Conservation (phyloP, 35 echinoderm and acorn worm species). For the Chiridota heheva region DNA sequence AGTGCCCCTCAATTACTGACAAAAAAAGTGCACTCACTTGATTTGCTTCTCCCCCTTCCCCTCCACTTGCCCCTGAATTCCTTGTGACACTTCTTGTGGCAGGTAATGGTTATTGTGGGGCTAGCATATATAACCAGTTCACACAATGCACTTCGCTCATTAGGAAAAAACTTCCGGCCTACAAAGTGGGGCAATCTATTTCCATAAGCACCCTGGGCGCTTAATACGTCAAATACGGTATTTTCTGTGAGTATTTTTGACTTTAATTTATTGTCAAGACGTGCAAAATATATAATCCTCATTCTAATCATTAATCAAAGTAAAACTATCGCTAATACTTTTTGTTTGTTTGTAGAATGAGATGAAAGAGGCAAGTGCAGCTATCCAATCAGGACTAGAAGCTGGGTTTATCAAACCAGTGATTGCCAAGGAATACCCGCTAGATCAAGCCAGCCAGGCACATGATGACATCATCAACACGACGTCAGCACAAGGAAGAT, state of each 20-base stretch:
- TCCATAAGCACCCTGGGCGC: no score
- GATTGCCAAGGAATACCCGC: constrained; percentile 71
- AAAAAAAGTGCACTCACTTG: no score
- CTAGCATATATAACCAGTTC: no score
- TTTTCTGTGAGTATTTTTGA: not conserved
- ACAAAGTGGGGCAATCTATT: no score
- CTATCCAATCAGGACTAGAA: constrained; percentile 66
- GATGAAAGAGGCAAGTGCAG: constrained; percentile 23
- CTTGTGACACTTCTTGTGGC: no score
- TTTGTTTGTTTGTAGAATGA: constrained; percentile 12
- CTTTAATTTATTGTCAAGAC: not conserved
- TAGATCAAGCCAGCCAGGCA: constrained; percentile 67
- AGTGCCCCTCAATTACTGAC: no score
- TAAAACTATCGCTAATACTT: not conserved
- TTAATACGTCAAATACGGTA: no score
- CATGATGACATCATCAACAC: constrained; percentile 85
- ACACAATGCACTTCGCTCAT: no score
- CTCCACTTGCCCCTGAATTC: no score
- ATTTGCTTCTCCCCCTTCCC: no score
- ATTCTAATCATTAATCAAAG: not conserved
- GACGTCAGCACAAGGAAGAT: constrained; percentile 62
- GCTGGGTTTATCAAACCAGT: constrained; percentile 69
- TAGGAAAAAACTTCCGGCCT: no score
- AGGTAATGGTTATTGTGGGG: no score
- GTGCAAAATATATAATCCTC: not conserved